phyloP scores from a whole-genome alignment of 2,797 vertebrate genomes.

The Syncerus caffer region DNA sequence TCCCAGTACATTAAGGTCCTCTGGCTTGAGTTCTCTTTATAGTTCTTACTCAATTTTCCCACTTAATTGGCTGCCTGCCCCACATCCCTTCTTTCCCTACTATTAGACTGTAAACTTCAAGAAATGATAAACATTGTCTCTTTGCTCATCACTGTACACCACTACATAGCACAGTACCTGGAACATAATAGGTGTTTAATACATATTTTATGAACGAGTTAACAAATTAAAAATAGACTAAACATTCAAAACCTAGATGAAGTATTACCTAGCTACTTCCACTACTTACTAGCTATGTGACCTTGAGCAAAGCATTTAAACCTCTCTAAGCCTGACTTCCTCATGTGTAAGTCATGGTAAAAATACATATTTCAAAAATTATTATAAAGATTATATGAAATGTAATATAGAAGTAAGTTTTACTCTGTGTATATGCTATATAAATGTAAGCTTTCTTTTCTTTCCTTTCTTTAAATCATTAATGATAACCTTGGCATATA shows the following conservation, averaged over 20 bases:
- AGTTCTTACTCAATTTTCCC: neutral
- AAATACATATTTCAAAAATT: neutral
- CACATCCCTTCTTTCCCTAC: neutral
- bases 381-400: neutral
- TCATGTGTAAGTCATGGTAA: neutral
- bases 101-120: neutral
- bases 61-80: neutral
- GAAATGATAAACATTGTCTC: neutral
- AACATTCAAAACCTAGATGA: neutral
- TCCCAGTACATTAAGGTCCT: neutral
- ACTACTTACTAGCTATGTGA: neutral
- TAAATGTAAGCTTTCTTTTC: neutral
- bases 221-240: neutral
- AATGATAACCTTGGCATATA: neutral
- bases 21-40: neutral
- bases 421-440: neutral
- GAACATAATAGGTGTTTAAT: neutral
- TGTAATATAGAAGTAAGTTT: neutral
- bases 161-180: neutral
- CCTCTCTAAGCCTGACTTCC: neutral
- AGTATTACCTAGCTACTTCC: neutral
- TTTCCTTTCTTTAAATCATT: neutral
- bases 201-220: neutral
- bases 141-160: neutral
- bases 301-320: neutral